phyloP scores from a whole-genome alignment of 2,113 vertebrate genomes.

The Excalfactoria chinensis region DNA sequence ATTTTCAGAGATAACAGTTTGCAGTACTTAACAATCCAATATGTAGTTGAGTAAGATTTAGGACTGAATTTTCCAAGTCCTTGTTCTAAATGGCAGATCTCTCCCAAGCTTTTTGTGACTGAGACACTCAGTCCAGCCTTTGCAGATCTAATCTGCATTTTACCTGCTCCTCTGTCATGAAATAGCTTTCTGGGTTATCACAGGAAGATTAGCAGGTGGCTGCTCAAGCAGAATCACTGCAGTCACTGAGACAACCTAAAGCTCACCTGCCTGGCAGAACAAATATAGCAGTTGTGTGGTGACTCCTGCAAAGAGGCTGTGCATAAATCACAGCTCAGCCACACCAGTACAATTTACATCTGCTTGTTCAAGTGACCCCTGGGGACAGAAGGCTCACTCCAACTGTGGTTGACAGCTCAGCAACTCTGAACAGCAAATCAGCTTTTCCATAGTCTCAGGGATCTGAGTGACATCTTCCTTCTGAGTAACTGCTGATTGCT shows the following conservation, averaged over 20 bases:
- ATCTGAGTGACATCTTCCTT: neutral
- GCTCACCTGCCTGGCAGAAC: neutral
- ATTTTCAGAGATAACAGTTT: too few relatives aligned
- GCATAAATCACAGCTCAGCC: neutral
- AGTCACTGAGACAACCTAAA: neutral
- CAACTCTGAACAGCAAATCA: neutral
- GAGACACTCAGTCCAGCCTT: neutral
- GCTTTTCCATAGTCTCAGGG: neutral
- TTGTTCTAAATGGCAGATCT: neutral
- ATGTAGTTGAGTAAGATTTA: neutral
- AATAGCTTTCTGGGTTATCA: neutral
- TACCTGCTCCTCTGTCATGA: neutral
- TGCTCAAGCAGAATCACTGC: neutral
- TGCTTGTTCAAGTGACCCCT: neutral
- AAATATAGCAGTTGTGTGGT: neutral
- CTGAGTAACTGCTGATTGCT: neutral
- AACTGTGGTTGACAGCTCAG: neutral
- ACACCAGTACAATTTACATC: neutral
- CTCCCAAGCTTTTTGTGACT: neutral
- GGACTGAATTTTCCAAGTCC: neutral
- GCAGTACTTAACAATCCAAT: neutral
- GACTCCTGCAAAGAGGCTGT: neutral
- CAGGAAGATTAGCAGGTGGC: neutral
- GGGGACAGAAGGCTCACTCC: rapidly evolving
- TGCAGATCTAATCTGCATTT: neutral